Evolutionary conservation across 2,888 invertebrate genomes (phyloP), one percentile per base, ranked within the genome.

Genomic region (Patella depressa): DNA sequence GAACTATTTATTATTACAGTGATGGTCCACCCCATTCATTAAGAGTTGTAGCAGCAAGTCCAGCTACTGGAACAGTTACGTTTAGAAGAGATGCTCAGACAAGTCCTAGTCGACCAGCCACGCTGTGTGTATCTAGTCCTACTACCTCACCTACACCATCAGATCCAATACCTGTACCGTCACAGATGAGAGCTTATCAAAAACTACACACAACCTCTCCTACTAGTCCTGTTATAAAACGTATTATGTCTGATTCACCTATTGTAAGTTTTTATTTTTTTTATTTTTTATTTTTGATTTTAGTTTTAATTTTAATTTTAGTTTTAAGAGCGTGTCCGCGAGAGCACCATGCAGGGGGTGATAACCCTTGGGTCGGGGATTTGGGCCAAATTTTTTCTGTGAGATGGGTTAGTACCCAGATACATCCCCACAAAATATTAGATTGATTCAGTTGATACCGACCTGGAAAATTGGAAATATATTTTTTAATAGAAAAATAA

Each of bases 131-230:
- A 71, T 79, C 77, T 69, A 83, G 83, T 19, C 84, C 83, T 29
- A 76, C 71, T 65, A 79, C 79, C 71, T 80, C 83, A 59, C 81
- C 84, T 15, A 80, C 83, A 17, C 77, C 85, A n/a, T 86, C 95
- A 9, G 95, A 95, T 89, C 95, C 96, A 9, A 94, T 95, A 82
- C 95, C 95, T 4, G 95, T 96, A 74, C 95, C 96, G 14, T 93
- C 94, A 12, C 94, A 94, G 88, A 91, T 93, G 79, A 93, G 93
- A 76, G 92, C 93, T 14, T 94, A 92, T 84, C 90, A 93, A 81
- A 91, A 92, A 79, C 93, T 93, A 70, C 88, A 89, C 77, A 84
- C 86, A 72, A 88, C 85, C 77, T 85, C 87, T 1, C 86, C 85
- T 7, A 79, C 82, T 19, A 76, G 74, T 34, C 70, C 77, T 12